Conservation (phyloP, 2,113 vertebrate genomes). For the Eurystomus gularis region DNA sequence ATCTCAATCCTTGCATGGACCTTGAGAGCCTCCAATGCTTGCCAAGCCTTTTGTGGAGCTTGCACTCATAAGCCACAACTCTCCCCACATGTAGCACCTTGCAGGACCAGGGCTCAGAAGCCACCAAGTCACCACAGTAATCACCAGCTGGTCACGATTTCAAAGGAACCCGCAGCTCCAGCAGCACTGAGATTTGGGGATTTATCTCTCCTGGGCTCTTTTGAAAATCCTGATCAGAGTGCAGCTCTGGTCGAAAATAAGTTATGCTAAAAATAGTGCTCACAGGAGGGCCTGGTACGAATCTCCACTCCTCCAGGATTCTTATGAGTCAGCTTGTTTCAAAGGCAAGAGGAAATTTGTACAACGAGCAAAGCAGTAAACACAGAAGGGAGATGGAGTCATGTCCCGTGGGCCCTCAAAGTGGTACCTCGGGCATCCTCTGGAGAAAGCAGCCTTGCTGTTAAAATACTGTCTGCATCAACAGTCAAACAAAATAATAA, state of each 20-base stretch:
- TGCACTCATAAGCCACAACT: neutral
- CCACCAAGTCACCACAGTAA: neutral
- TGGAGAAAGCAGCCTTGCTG: neutral
- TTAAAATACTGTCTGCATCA: neutral
- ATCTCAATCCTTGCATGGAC: neutral
- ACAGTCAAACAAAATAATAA: neutral
- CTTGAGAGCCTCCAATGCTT: neutral
- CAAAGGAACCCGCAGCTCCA: neutral
- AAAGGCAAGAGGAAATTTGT: slow-evolving; percentile 20
- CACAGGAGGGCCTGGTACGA: neutral
- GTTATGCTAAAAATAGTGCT: slow-evolving; percentile 39
- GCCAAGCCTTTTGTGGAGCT: neutral
- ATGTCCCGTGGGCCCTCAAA: neutral
- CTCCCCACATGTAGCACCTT: neutral
- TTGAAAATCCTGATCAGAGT: slow-evolving; percentile 45
- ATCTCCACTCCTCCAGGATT: neutral
- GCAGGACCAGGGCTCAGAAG: slow-evolving; percentile 29
- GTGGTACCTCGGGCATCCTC: neutral
- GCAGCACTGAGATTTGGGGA: neutral
- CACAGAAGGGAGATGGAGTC: neutral
- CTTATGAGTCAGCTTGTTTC: slow-evolving; percentile 1
- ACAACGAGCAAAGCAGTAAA: neutral
- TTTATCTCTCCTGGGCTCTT: slow-evolving; percentile 34
- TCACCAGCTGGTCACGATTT: slow-evolving; percentile 4
- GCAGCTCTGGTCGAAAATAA: slow-evolving; percentile 3